These are phyloP conservation scores for Cnemophilus loriae DNA, from an alignment of 2,113 vertebrate species.

Conservation along the genomic window DNA sequence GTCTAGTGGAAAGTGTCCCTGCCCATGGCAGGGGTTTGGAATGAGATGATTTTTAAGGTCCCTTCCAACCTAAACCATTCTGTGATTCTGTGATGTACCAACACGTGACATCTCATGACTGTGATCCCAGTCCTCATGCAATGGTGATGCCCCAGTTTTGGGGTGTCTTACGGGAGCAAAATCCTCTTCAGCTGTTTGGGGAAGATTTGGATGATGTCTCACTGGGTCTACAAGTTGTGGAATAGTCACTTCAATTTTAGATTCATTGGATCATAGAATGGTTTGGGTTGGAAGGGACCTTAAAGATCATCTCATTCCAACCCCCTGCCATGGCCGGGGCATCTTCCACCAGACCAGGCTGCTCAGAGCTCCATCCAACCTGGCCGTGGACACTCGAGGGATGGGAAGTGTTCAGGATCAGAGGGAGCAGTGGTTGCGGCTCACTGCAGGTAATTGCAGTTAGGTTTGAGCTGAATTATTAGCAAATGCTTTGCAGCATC, in stretches of 20 bases:
- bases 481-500: neutral
- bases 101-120: no score
- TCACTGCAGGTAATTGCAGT: neutral
- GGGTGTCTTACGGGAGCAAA: neutral
- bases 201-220: neutral
- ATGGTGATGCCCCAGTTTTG: neutral
- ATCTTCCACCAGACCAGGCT: neutral
- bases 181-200: neutral
- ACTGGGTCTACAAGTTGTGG: rapidly evolving
- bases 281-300: neutral
- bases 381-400: neutral
- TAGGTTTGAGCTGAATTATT: neutral
- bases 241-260: neutral
- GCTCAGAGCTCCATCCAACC: neutral
- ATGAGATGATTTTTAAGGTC: neutral
- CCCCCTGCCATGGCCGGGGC: neutral
- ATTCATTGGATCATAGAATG: neutral
- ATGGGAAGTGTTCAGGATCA: neutral
- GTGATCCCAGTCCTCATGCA: neutral
- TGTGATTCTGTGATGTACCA: neutral
- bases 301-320: neutral
- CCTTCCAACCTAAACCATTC: neutral
- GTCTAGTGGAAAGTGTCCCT: neutral
- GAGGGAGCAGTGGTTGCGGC: neutral
- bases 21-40: neutral